These are phyloP conservation scores for Oreochromis mossambicus DNA, from an alignment of 2,797 vertebrate genomes.

Conservation along the genomic window DNA sequence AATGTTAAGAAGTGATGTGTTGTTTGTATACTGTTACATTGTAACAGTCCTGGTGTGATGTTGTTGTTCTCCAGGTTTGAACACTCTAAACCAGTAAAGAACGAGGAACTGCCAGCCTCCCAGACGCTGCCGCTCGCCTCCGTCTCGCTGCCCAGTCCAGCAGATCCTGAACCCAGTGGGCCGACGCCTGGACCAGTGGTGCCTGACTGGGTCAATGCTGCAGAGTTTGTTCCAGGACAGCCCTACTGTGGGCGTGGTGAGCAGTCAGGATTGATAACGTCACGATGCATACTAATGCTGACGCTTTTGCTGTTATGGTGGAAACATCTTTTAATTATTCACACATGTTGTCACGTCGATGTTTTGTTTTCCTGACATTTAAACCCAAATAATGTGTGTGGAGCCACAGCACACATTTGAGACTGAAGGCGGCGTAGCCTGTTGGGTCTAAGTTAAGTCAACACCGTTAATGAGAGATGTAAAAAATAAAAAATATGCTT, in stretches of 20 bases:
- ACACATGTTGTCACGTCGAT: fast-evolving
- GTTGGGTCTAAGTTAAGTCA: too few species aligned
- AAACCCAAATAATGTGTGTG: background rate
- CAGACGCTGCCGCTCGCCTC: conserved; percentile 71
- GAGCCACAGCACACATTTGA: too few species aligned
- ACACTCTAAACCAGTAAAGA: conserved; percentile 87
- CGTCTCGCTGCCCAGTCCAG: conserved; percentile 67
- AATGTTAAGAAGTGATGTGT: background rate
- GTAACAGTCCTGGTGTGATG: background rate
- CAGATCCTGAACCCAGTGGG: conserved; percentile 71
- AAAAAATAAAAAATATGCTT: too few species aligned
- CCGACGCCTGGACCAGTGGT: conserved; percentile 70
- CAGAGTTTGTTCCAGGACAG: conserved; percentile 96
- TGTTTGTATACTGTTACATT: background rate
- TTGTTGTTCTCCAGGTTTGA: conserved; percentile 79
- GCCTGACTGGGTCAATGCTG: conserved; percentile 95
- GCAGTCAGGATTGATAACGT: background rate
- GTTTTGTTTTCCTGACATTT: background rate
- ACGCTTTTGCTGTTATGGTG: background rate
- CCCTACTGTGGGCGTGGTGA: conserved; percentile 94
- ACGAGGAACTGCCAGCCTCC: conserved; percentile 79
- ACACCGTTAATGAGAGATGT: too few species aligned
- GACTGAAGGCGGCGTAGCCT: too few species aligned
- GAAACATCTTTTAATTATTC: background rate
- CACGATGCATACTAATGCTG: fast-evolving